Evolutionary conservation across 2,888 invertebrate species (phyloP).

Genomic region (Chaitophorus viminalis): DNA sequence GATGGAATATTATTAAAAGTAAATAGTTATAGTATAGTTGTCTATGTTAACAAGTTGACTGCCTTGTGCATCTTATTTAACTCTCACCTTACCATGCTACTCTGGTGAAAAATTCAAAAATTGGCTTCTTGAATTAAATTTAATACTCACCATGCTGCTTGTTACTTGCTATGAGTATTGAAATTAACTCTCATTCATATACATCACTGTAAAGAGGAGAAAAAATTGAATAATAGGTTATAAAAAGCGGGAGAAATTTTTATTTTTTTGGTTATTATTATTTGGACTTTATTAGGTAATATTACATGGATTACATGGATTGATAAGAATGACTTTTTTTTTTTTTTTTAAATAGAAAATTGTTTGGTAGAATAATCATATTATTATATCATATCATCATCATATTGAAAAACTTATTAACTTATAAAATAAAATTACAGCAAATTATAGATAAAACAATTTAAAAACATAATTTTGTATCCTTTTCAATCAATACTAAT

Average conservation of each 20-base stretch:
- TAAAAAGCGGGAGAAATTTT: slow-evolving; percentile 10
- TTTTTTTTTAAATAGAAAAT: not conserved
- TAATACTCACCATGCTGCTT: not conserved
- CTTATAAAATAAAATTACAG: slow-evolving; percentile 13
- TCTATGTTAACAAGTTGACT: not conserved
- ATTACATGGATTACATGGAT: not conserved
- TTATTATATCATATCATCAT: slow-evolving; percentile 8
- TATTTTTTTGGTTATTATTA: slow-evolving; percentile 12
- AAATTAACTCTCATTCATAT: slow-evolving; percentile 14
- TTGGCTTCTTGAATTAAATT: not conserved
- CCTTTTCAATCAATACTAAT: slow-evolving; percentile 6
- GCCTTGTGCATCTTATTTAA: not conserved
- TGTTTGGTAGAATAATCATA: not conserved
- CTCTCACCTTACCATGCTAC: slow-evolving; percentile 5
- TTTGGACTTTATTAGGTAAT: slow-evolving; percentile 2
- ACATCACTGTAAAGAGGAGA: not conserved
- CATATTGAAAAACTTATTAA: slow-evolving; percentile 1
- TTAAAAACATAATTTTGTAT: slow-evolving; percentile 5
- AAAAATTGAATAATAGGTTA: slow-evolving; percentile 7
- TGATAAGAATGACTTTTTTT: not conserved
- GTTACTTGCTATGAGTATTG: too few relatives aligned
- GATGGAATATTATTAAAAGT: too few relatives aligned
- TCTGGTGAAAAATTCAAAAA: slow-evolving; percentile 7
- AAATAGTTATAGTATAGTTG: too few relatives aligned
- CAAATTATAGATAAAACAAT: slow-evolving; percentile 18